Conservation (phyloP, 2,888 invertebrate species). For the Nomada fabriciana region DNA sequence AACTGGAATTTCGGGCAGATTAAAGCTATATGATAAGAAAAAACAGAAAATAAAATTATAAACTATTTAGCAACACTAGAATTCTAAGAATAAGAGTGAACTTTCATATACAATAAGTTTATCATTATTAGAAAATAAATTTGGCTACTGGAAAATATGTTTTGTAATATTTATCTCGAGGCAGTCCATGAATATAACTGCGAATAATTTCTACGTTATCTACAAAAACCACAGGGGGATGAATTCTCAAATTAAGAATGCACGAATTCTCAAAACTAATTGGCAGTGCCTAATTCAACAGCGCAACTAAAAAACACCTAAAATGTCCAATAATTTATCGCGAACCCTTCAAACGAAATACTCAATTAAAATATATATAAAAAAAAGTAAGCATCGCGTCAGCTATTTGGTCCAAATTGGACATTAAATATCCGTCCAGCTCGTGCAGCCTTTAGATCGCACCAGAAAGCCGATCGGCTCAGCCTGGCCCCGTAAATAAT, state of each 20-base stretch:
- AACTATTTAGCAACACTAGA: too few relatives aligned
- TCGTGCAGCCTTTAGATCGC: conserved; percentile 26
- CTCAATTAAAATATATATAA: background rate
- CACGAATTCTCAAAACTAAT: background rate
- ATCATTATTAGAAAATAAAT: too few relatives aligned
- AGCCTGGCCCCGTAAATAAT: conserved; percentile 60
- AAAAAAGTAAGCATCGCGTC: background rate
- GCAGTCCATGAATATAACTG: too few relatives aligned
- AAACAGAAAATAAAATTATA: too few relatives aligned
- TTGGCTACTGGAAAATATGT: too few relatives aligned
- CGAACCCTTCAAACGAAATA: background rate
- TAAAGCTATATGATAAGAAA: background rate
- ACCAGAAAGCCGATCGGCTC: conserved; percentile 28
- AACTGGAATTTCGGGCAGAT: background rate
- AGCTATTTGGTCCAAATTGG: conserved; percentile 28
- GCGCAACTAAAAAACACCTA: background rate
- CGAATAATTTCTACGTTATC: background rate
- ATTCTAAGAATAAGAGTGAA: too few relatives aligned
- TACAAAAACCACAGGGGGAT: background rate
- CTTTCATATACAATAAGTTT: too few relatives aligned
- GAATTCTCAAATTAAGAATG: background rate
- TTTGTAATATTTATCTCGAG: too few relatives aligned
- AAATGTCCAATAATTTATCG: background rate
- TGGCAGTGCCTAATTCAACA: too few relatives aligned
- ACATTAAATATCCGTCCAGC: conserved; percentile 28